Evolutionary conservation across 2,113 vertebrate species (phyloP).

Genomic region (Microtus pennsylvanicus): DNA sequence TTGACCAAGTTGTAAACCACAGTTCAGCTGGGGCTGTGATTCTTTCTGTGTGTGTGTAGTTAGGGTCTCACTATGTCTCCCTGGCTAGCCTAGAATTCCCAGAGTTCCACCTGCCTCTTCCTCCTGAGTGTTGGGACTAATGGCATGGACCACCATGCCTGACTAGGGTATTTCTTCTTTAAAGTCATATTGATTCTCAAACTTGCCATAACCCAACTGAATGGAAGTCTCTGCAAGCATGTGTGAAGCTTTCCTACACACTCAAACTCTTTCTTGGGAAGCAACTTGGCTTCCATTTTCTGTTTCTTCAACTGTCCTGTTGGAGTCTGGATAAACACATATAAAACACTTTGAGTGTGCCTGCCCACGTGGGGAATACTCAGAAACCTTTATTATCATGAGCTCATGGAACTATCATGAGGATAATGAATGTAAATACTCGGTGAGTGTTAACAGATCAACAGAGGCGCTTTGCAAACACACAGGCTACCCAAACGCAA

Average conservation of each 20-base stretch:
- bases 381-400: neutral
- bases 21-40: neutral
- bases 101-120: neutral
- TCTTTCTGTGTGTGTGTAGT: neutral
- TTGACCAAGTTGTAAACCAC: neutral
- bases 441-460: neutral
- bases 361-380: neutral
- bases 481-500: neutral
- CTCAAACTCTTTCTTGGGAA: constrained; percentile 10
- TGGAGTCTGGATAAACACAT: neutral
- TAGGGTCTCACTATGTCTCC: neutral
- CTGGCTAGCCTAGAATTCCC: neutral
- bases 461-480: neutral
- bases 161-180: neutral
- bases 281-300: neutral
- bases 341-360: neutral
- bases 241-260: neutral
- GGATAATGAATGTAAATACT: neutral
- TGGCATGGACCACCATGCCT: too few relatives aligned
- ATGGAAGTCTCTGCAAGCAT: neutral
- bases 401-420: neutral
- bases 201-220: neutral
- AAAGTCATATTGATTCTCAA: neutral
- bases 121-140: neutral
- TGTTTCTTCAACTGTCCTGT: neutral